These are phyloP conservation scores for Origma solitaria DNA, from an alignment of 2,113 vertebrate genomes.

Conservation along the genomic window DNA sequence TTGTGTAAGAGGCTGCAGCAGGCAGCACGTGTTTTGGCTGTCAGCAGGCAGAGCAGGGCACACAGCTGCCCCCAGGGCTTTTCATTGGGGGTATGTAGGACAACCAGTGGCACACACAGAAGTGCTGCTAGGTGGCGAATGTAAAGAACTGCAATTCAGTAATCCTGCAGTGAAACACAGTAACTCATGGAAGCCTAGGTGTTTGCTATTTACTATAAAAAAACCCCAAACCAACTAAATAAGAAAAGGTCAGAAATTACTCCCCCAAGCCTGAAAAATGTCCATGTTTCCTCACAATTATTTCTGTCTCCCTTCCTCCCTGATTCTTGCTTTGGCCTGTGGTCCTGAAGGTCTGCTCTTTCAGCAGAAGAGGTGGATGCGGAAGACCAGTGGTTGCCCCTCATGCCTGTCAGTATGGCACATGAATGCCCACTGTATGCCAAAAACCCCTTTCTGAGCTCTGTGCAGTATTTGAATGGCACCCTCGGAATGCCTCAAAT, in stretches of 20 bases:
- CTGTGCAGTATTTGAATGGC: not conserved
- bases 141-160: fast-evolving
- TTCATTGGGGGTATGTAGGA: not conserved
- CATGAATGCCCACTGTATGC: fast-evolving
- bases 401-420: not conserved
- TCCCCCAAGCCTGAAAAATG: not conserved
- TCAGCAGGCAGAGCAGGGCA: not conserved
- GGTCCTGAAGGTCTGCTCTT: not conserved
- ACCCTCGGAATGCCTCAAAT: not conserved
- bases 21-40: not conserved
- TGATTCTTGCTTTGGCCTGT: not conserved
- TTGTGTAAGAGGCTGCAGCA: not conserved
- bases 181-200: not conserved
- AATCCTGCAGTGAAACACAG: not conserved
- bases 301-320: not conserved
- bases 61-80: not conserved
- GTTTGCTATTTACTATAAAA: not conserved
- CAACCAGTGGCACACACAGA: not conserved
- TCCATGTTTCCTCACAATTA: not conserved
- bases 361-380: not conserved
- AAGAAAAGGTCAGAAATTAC: not conserved
- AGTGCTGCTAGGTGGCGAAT: not conserved
- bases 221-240: not conserved
- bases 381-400: not conserved
- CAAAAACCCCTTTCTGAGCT: not conserved